A percentile compares a stretch with the other conserved stretches of the same genome.
Conservation (phyloP, 2,797 vertebrate species). For the Lateolabrax maculatus region DNA sequence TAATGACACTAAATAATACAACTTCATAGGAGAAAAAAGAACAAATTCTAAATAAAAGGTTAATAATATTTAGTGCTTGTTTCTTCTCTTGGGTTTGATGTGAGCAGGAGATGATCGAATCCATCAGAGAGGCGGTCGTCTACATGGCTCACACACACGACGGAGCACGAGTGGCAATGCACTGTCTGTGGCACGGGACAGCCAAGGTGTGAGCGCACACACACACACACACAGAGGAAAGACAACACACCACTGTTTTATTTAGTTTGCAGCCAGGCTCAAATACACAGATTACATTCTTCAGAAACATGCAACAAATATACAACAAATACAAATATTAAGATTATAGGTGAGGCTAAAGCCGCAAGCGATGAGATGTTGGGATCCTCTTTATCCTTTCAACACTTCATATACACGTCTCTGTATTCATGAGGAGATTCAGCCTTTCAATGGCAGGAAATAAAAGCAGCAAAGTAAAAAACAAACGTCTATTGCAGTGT, state of each 20-base stretch:
- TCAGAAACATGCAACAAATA: too few relatives aligned
- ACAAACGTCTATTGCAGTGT: not conserved
- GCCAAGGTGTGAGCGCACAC: conserved; percentile 87
- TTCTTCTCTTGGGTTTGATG: not conserved
- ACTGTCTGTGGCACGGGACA: conserved; percentile 95
- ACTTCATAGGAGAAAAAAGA: not conserved
- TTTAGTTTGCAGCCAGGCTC: not conserved
- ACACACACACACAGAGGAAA: conserved; percentile 11
- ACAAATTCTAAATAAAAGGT: not conserved
- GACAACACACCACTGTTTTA: too few relatives aligned
- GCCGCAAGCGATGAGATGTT: not conserved
- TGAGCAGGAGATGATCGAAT: conserved; percentile 95
- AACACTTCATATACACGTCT: not conserved
- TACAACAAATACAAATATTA: too few relatives aligned
- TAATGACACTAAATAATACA: not conserved
- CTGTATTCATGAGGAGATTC: too few relatives aligned
- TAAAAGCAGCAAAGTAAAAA: not conserved
- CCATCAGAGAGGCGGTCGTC: conserved; percentile 93
- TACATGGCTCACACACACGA: conserved; percentile 97
- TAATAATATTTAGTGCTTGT: not conserved
- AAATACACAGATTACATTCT: too few relatives aligned
- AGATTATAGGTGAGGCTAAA: too few relatives aligned
- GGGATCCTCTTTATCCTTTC: not conserved
- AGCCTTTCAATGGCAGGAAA: not conserved
- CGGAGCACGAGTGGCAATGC: conserved; percentile 95